Conservation (phyloP, 1,140 invertebrate genomes). For the Paraescarpia echinospica region DNA sequence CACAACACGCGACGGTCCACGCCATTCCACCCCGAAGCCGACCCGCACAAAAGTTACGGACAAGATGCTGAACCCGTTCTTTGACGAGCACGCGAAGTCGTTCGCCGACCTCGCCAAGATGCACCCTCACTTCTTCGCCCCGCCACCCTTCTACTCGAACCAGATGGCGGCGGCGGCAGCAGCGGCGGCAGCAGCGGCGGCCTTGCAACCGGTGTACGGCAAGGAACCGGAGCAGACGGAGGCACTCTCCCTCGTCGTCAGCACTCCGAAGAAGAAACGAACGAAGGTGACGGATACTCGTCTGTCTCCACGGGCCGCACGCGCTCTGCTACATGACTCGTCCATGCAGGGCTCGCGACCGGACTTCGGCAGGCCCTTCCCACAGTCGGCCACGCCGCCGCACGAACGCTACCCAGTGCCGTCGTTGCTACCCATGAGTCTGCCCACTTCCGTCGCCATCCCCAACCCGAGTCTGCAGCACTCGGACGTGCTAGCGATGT, state of each 20-base stretch:
- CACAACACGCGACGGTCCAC: constrained; percentile 34
- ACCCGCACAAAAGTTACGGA: constrained; percentile 78
- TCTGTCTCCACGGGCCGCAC: constrained; percentile 73
- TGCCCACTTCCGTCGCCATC: constrained; percentile 92
- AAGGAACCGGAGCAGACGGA: constrained; percentile 85
- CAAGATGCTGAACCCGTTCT: constrained; percentile 26
- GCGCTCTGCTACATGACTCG: constrained; percentile 51
- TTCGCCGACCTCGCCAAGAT: constrained; percentile 16
- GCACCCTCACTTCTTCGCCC: constrained; percentile 37
- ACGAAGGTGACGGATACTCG: constrained; percentile 96
- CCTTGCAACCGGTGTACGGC: constrained; percentile 63
- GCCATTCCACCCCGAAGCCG: constrained; percentile 65
- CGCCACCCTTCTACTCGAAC: constrained; percentile 40
- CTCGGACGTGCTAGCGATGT: constrained; percentile 74
- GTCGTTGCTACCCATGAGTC: constrained; percentile 80
- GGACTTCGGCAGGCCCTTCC: constrained; percentile 16
- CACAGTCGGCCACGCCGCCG: constrained; percentile 13
- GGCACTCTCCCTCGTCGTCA: constrained; percentile 84
- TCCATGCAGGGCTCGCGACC: constrained; percentile 37
- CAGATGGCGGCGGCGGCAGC: constrained; percentile 52
- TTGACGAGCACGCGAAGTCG: constrained; percentile 17
- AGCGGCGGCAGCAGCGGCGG: constrained; percentile 72
- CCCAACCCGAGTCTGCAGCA: constrained; percentile 93
- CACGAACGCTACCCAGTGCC: constrained; percentile 57
- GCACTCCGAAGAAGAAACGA: constrained; percentile 89